A percentile compares a stretch with the other conserved stretches of the same genome.
These are phyloP conservation scores for Pseudobourletiella spinata DNA, from an alignment of 1,140 invertebrate genomes.

Conservation along the genomic window DNA sequence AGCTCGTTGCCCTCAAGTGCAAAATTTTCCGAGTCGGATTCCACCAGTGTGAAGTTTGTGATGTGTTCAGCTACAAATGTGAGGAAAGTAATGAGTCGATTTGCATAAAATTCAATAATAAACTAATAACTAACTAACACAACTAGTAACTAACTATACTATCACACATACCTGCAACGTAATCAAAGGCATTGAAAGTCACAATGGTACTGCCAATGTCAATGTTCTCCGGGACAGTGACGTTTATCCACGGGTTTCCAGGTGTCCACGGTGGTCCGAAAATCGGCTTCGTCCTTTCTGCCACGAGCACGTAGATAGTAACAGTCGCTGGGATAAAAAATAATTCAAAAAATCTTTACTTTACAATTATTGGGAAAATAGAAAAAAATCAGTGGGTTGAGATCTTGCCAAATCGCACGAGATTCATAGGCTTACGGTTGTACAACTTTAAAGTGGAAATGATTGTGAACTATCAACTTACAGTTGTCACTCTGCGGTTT, in stretches of 20 bases:
- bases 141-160: too few species aligned
- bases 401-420: too few species aligned
- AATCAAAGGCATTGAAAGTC: conserved; percentile 63
- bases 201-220: conserved; percentile 64
- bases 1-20: conserved; percentile 23
- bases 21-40: conserved; percentile 21
- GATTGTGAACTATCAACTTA: neutral
- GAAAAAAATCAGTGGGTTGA: too few species aligned
- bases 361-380: too few species aligned
- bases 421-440: too few species aligned
- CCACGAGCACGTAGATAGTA: conserved; percentile 69
- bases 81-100: too few species aligned
- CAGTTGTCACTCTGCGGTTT: conserved; percentile 51
- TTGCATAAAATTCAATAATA: too few species aligned
- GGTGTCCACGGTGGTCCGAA: conserved; percentile 53
- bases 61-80: conserved; percentile 39
- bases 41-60: conserved; percentile 38
- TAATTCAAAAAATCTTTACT: too few species aligned
- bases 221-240: conserved; percentile 65
- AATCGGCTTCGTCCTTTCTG: conserved; percentile 65
- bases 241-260: conserved; percentile 52
- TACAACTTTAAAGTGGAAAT: neutral
- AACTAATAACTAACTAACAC: neutral
- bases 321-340: conserved; percentile 49
- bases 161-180: conserved; percentile 50